Conservation (phyloP, 2,888 invertebrate species). For the Corbicula japonica region DNA sequence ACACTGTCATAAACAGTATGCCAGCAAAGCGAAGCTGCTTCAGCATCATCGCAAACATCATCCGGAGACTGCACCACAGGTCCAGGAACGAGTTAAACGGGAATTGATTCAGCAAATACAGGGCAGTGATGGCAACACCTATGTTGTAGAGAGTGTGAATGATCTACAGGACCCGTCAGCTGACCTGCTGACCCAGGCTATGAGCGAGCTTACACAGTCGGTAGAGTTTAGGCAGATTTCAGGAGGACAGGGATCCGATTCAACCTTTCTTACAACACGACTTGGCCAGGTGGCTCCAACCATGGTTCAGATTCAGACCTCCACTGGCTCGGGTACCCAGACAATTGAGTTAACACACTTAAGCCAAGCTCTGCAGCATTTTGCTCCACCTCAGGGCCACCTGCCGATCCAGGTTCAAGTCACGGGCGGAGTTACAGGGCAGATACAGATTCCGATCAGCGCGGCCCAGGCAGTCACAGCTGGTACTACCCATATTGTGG, state of each 20-base stretch:
- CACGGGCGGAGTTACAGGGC: slow-evolving; percentile 47
- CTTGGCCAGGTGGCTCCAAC: slow-evolving; percentile 62
- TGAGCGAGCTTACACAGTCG: slow-evolving; percentile 86
- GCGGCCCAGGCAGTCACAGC: slow-evolving; percentile 37
- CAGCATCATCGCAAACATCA: slow-evolving; percentile 88
- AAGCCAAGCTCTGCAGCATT: slow-evolving; percentile 77
- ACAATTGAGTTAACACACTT: slow-evolving; percentile 81
- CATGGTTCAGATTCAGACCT: slow-evolving; percentile 75
- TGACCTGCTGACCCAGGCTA: slow-evolving; percentile 87
- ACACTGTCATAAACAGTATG: slow-evolving; percentile 95
- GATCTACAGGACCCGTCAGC: slow-evolving; percentile 72
- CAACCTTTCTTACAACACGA: slow-evolving; percentile 65
- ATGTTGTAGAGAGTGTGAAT: slow-evolving; percentile 55
- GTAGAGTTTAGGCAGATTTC: slow-evolving; percentile 75
- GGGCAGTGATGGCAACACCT: slow-evolving; percentile 35
- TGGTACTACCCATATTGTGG: slow-evolving; percentile 32
- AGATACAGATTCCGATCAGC: slow-evolving; percentile 55
- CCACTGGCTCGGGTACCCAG: slow-evolving; percentile 60
- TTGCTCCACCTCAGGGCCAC: slow-evolving; percentile 53
- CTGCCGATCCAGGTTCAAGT: slow-evolving; percentile 65
- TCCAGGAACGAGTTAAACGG: slow-evolving; percentile 59
- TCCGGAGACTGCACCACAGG: slow-evolving; percentile 67
- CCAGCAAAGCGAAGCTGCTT: slow-evolving; percentile 90
- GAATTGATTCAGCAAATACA: slow-evolving; percentile 32
- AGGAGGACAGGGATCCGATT: slow-evolving; percentile 37